Conservation (phyloP, 2,888 invertebrate genomes). For the Ecliptopera silaceata region DNA sequence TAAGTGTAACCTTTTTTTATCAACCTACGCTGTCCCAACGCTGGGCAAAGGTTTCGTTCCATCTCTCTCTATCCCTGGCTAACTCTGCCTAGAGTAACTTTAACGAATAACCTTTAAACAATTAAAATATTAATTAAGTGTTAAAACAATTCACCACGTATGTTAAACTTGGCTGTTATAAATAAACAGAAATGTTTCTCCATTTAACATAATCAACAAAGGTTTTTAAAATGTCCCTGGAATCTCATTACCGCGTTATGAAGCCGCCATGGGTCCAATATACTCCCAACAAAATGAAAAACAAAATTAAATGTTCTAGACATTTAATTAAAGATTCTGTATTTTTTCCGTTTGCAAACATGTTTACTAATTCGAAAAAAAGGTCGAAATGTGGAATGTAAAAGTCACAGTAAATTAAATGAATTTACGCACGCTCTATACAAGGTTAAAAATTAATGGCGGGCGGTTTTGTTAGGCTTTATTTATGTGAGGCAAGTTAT, state of each 20-base stretch:
- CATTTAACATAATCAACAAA: not conserved
- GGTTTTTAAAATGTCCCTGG: conserved; percentile 29
- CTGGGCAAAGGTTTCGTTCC: no score
- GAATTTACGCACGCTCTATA: conserved; percentile 21
- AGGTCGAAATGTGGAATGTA: conserved; percentile 25
- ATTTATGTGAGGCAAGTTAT: not conserved
- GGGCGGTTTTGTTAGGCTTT: conserved; percentile 6
- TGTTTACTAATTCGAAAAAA: conserved; percentile 22
- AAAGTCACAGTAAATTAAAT: conserved; percentile 31
- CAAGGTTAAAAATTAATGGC: conserved; percentile 25
- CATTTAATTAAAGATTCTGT: conserved; percentile 47
- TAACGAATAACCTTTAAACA: no score
- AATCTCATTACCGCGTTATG: conserved; percentile 43
- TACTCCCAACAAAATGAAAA: conserved; percentile 41
- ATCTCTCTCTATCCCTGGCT: no score
- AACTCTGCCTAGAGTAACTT: no score
- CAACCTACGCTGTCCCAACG: no score
- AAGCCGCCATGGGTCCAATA: conserved; percentile 43
- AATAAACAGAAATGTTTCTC: not conserved
- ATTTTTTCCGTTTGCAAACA: conserved; percentile 34
- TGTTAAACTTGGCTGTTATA: not conserved
- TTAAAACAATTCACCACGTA: no score
- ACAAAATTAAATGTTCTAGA: conserved; percentile 44
- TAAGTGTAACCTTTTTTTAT: no score
- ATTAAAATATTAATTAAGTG: no score